Evolutionary conservation across 2,797 vertebrate genomes (phyloP).

Genomic region (Micropoecilia bifurca): DNA sequence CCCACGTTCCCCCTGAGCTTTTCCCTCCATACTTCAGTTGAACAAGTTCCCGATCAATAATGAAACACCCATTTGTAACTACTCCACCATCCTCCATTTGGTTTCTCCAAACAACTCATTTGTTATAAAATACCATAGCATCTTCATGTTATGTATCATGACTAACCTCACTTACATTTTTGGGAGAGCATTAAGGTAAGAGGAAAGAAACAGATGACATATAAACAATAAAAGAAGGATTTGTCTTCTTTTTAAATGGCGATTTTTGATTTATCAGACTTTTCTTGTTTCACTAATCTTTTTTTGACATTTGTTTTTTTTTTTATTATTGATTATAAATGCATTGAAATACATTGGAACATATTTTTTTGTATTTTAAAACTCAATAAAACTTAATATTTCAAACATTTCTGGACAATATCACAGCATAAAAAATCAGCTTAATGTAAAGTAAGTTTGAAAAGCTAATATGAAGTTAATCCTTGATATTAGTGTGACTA

Average conservation of each 20-base stretch:
- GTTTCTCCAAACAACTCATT: not conserved
- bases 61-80: not conserved
- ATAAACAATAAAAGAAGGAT: not conserved
- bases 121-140: not conserved
- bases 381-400: too few species aligned
- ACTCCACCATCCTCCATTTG: not conserved
- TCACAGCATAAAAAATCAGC: not conserved
- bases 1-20: not conserved
- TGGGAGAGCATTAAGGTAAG: not conserved
- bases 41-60: not conserved
- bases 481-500: not conserved
- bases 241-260: not conserved
- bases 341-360: not conserved
- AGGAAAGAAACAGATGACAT: not conserved
- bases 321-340: not conserved
- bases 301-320: not conserved
- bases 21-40: not conserved
- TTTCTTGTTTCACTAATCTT: not conserved
- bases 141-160: not conserved
- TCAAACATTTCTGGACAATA: too few species aligned
- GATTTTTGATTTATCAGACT: not conserved
- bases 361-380: not conserved
- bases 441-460: not conserved
- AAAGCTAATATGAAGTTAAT: not conserved
- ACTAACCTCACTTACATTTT: not conserved